Base-by-base conservation (phyloP, 2,113 vertebrate genomes). In the Sebastes fasciatus region DNA sequence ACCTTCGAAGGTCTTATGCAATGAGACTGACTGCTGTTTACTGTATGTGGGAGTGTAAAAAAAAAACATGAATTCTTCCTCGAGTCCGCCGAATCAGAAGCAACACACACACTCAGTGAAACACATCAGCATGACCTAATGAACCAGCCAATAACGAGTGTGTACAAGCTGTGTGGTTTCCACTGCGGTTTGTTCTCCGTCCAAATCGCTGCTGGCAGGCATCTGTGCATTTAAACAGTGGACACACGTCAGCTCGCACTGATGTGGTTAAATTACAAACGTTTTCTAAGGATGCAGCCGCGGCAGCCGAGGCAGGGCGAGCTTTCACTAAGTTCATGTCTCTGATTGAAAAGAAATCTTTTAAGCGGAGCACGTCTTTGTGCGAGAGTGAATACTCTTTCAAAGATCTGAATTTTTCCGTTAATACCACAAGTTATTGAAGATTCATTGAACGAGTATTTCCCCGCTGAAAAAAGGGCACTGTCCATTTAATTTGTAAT, bases 401-500 rank as follows among this genome's bases (percentile, higher is more conserved):
- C 4, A 69, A 71, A 80, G 61, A 34, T 68, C 48, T 48, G 14
- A 8, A 34, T 77, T 46, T 66, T 46, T 70, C 26, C 1, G 19
- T 65, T 57, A 74, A 82, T 72, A 66, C 14, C 51, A 19, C 54
- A 10, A 62, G 65, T 79, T 71, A 52, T 12, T 77, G 23, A 57
- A 66, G 23, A 48, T 66, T 72, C 19, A 65, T 26, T 23, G 40
- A 52, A 51, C 21, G 5, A 48, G 49, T 68, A 62, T 64, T 61
- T 2, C 7, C 2, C 4, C 19, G 8, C 45, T 77, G 67, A 19
- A 54, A 55, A 78, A 73, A 62, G 60, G 69, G 6, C 69, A 74
- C 46, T 17, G 62, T 77, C 78, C 49, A 74, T 84, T 68, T 77
- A n/a, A 86, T 84, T 86, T 84, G 21, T 68, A 74, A 81, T 77